Evolutionary conservation across 92 coral and sea anemone species (phyloP).

Genomic region (Heteractis magnifica): DNA sequence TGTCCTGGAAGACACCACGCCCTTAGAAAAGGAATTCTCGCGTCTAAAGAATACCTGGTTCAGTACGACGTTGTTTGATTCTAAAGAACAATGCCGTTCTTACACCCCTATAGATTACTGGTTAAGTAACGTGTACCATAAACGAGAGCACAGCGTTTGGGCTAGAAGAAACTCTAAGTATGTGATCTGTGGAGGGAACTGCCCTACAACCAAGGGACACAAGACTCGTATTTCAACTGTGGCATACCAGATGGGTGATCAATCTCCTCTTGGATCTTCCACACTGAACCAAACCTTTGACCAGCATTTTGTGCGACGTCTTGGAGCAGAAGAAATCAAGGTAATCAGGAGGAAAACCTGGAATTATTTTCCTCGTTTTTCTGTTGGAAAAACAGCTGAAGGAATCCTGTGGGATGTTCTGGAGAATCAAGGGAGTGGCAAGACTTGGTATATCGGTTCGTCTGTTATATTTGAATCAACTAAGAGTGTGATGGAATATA

Average conservation of each 20-base stretch:
- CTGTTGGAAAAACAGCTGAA: conserved; percentile 26
- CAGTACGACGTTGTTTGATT: conserved; percentile 29
- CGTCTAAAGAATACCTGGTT: conserved; percentile 39
- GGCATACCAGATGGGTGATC: conserved; percentile 39
- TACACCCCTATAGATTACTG: conserved; percentile 35
- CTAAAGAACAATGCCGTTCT: conserved; percentile 27
- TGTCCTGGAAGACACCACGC: conserved; percentile 8
- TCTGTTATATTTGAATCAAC: conserved; percentile 50
- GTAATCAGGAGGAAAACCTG: conserved; percentile 22
- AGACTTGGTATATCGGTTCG: conserved; percentile 53
- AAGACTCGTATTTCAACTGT: conserved; percentile 23
- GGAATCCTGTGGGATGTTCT: conserved; percentile 45
- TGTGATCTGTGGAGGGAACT: conserved; percentile 10
- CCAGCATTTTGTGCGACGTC: neutral
- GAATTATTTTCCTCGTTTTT: conserved; percentile 48
- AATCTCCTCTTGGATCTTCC: neutral
- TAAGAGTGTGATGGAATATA: conserved; percentile 49
- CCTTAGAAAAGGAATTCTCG: conserved; percentile 19
- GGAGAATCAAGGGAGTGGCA: conserved; percentile 35
- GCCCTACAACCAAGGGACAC: conserved; percentile 18
- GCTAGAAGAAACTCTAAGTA: conserved; percentile 36
- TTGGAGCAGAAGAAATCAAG: conserved; percentile 16
- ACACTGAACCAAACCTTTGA: neutral
- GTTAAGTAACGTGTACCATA: conserved; percentile 23
- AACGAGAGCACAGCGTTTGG: conserved; percentile 46